Percentiles rank a stretch among this genome's conserved stretches.
phyloP scores from a whole-genome alignment of 2,113 vertebrate species.

The Dromaius novaehollandiae region DNA sequence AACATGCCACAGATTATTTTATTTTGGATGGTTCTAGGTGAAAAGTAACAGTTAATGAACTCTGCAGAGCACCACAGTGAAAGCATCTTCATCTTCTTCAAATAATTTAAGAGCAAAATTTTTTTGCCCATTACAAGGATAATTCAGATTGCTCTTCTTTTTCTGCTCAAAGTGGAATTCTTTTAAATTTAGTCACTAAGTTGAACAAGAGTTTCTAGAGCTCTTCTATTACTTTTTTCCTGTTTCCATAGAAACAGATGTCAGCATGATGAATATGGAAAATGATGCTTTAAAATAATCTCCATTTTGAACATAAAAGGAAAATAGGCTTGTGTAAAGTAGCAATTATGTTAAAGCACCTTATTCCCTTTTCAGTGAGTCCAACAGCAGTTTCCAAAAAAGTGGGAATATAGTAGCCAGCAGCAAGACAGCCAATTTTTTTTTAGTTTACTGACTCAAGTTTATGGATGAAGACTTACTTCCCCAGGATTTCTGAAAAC shows the following conservation, averaged over 20 bases:
- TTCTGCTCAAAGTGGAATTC: neutral
- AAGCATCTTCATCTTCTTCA: neutral
- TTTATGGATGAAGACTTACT: neutral
- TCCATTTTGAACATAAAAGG: conserved; percentile 30
- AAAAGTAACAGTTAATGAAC: neutral
- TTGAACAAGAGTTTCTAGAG: neutral
- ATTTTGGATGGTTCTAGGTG: neutral
- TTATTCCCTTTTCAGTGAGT: conserved; percentile 11
- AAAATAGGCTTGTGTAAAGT: conserved; percentile 25
- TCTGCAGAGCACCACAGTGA: neutral
- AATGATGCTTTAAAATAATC: conserved; percentile 52
- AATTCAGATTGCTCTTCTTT: neutral
- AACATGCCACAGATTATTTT: rapidly evolving
- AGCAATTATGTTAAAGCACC: conserved; percentile 5
- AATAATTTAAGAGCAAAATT: neutral
- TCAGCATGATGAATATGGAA: conserved; percentile 36
- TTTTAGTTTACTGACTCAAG: neutral
- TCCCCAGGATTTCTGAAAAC: neutral
- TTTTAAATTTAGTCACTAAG: neutral
- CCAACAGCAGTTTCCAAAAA: neutral
- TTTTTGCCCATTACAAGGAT: neutral
- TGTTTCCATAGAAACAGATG: conserved; percentile 55
- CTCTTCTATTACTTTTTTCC: conserved; percentile 13
- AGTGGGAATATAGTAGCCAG: neutral
- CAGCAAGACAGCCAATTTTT: neutral